Conservation (phyloP, 2,113 vertebrate genomes). For the Coracopsis vasa region DNA sequence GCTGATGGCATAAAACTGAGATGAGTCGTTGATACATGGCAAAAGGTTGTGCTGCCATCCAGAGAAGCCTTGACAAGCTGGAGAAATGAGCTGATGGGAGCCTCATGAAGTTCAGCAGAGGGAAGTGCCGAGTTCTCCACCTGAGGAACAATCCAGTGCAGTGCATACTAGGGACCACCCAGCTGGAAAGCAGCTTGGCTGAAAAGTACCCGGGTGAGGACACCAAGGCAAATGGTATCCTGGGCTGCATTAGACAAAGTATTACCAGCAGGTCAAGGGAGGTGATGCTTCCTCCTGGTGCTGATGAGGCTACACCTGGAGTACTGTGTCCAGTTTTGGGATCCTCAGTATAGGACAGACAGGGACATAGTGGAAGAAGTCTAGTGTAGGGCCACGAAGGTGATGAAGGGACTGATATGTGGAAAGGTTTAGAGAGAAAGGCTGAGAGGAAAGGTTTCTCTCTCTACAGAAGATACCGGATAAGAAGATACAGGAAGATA, state of each 20-base stretch:
- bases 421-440: background rate
- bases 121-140: background rate
- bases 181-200: background rate
- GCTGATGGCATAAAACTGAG: background rate
- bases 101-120: background rate
- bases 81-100: background rate
- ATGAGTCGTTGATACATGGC: background rate
- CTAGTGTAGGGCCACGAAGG: rapidly evolving
- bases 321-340: background rate
- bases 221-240: background rate
- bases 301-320: background rate
- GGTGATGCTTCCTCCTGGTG: background rate
- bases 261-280: background rate
- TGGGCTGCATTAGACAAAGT: background rate
- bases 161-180: background rate
- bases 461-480: background rate
- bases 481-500: too few species aligned
- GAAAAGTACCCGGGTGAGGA: background rate
- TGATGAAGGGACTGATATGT: background rate
- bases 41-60: background rate
- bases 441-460: too few species aligned
- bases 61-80: background rate
- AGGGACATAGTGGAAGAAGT: background rate
- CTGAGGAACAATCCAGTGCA: background rate
- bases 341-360: background rate